Evolutionary conservation across 2,113 vertebrate species (phyloP), one percentile per base, ranked within the genome.

Genomic region (Papio anubis): DNA sequence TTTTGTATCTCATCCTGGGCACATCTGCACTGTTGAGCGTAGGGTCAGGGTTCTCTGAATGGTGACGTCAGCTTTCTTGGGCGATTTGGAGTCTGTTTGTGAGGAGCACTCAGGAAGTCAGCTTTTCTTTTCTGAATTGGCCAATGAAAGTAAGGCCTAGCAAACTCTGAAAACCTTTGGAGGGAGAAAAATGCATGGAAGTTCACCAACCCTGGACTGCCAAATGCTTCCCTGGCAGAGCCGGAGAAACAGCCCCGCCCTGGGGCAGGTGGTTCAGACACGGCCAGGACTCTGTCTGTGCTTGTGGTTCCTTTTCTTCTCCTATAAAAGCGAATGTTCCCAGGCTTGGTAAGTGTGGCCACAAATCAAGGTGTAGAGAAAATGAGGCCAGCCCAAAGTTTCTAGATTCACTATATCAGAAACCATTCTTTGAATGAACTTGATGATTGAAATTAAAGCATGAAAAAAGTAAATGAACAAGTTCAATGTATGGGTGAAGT

Each of bases 81-180:
- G 75, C 8, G 50, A n/a, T 92, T 87, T 32, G 12, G 43, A 72
- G 32, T 92, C 88, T 50, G 3, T 66, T 50, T 93, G 13, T 50
- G 45, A 94, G 48, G 61, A 25, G 6, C 17, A 32, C 18, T 79
- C 61, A 80, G 38, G 20, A 25, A 1, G 57, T 70, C 52, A 17
- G 5, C 6, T 66, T 97, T 96, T 57, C 8, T 75, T 89, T 96
- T 75, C 64, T 73, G 78, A 93, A 94, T 6, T 64, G 59, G 81
- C 10, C 14, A 43, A 32, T 25, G 75, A 35, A 32, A 43, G 21
- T 93, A 2, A 68, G 59, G 35, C n/a, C 70, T 45, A 97, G 66
- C 23, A 70, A 21, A 35, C 13, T 61, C 27, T 80, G 68, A n/a
- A 80, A 68, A 50, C 8, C 9, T 59, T 68, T 76, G 50, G 40